phyloP scores from a whole-genome alignment of 2,113 vertebrate species.

The Sapayoa aenigma region DNA sequence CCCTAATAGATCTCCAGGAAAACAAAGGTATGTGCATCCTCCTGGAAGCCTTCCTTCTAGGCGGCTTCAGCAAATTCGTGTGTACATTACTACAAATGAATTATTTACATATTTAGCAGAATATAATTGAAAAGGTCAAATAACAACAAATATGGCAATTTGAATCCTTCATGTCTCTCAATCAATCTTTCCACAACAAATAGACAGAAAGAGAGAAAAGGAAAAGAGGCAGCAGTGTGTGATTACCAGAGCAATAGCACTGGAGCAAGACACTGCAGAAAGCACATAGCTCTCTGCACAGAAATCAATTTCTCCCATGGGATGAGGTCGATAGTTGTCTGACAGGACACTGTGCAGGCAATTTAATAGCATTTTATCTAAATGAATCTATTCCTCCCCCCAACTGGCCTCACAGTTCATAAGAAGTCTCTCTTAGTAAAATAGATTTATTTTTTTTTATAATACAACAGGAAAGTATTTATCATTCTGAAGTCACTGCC shows the following conservation, averaged over 20 bases:
- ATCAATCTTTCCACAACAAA: slow-evolving; percentile 31
- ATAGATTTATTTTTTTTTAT: slow-evolving; percentile 27
- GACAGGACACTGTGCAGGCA: slow-evolving; percentile 57
- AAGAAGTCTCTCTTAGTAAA: slow-evolving; percentile 5
- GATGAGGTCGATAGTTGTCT: slow-evolving; percentile 56
- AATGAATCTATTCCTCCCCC: slow-evolving; percentile 38
- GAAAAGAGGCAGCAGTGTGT: not conserved
- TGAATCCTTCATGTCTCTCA: not conserved
- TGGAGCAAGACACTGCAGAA: slow-evolving; percentile 3
- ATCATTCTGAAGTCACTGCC: not conserved
- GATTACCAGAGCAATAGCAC: slow-evolving; percentile 27
- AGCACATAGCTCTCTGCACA: slow-evolving; percentile 4
- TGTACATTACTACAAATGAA: not conserved
- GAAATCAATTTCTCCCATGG: slow-evolving; percentile 58
- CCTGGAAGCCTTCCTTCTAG: not conserved
- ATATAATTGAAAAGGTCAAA: slow-evolving; percentile 17
- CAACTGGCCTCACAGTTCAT: not conserved
- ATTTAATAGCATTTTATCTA: slow-evolving; percentile 65
- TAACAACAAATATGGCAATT: slow-evolving; percentile 18
- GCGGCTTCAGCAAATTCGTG: not conserved
- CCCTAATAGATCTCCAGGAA: not conserved
- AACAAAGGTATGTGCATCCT: not conserved
- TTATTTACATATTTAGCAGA: slow-evolving; percentile 37
- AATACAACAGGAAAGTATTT: not conserved
- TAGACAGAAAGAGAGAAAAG: not conserved